phyloP scores from a whole-genome alignment of 2,113 vertebrate genomes.

The Phyllostomus discolor region DNA sequence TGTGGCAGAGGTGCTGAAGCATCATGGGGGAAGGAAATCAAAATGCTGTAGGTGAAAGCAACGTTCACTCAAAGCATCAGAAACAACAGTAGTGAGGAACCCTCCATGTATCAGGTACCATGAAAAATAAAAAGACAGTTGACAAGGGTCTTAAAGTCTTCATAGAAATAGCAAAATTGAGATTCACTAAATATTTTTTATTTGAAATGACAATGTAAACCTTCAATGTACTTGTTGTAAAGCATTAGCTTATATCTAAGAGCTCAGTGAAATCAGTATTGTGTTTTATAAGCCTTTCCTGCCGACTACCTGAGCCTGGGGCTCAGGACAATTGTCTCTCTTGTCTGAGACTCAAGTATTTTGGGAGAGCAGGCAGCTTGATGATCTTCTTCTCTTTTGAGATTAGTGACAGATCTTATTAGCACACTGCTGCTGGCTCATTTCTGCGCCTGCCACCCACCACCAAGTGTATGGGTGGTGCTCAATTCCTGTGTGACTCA shows the following conservation, averaged over 20 bases:
- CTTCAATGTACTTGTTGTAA: background rate
- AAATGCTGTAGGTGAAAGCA: background rate
- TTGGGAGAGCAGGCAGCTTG: background rate
- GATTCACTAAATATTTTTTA: background rate
- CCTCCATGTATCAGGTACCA: background rate
- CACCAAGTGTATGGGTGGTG: background rate
- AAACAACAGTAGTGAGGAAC: background rate
- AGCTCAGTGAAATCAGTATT: background rate
- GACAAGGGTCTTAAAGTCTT: background rate
- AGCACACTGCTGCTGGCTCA: background rate
- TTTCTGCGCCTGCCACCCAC: background rate
- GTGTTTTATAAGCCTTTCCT: background rate
- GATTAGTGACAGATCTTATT: background rate
- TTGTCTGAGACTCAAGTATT: background rate
- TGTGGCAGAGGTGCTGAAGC: background rate
- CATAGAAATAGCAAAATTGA: background rate
- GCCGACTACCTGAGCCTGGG: background rate
- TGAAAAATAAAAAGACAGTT: background rate
- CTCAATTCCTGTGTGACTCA: background rate
- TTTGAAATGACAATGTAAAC: background rate
- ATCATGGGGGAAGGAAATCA: background rate
- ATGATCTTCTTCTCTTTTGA: background rate
- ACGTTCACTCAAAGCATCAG: background rate
- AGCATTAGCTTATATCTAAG: background rate
- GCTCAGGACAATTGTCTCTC: background rate